Base-by-base conservation (phyloP, 2,797 vertebrate species). In the Rhynchotus rufescens region DNA sequence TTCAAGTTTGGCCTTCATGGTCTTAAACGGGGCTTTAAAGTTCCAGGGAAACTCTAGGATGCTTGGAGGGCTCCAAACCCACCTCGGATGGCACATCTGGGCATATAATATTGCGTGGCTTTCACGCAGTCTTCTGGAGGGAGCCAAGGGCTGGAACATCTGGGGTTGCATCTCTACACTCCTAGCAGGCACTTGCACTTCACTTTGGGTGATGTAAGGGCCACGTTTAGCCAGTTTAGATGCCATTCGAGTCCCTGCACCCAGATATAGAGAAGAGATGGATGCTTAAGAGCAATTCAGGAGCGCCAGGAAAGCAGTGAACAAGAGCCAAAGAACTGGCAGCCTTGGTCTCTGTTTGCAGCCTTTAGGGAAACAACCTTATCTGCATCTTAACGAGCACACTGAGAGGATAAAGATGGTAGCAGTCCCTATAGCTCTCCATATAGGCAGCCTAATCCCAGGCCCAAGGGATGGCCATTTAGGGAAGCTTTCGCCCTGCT, bases 1-100 rank as follows among this genome's bases (percentile, higher is more conserved):
- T 90, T 74, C 78, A 49, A 77, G 65, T 75, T 82, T 25, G 80
- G 30, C 64, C 85, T 66, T 14, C 89, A 72, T 13, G 20, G 49
- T 15, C 42, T 22, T 2, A 40, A 79, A 26, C 19, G 51, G 61
- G 59, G 38, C 47, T 71, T 74, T 16, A 10, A 64, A 79, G 69
- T 36, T 67, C 45, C 75, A 56, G 36, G 57, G 9, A 30, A 34
- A 30, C 52, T 65, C 68, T 49, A 42, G 51, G 80, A 28, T 17
- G 40, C 49, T 40, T 77, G 10, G 3, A 36, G 12, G 47, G 47
- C 56, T 28, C 11, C 40, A 61, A 65, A 34, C 4, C 9, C 57
- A 36, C 57, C 73, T 40, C 38, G 10, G 25, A 23, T 25, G 23
- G 10, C 17, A 42, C 1, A 34, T 1, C 28, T 26, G 13, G 0